Evolutionary conservation across 2,113 vertebrate species (phyloP), one percentile per base, ranked within the genome.

Genomic region (Daboia siamensis): DNA sequence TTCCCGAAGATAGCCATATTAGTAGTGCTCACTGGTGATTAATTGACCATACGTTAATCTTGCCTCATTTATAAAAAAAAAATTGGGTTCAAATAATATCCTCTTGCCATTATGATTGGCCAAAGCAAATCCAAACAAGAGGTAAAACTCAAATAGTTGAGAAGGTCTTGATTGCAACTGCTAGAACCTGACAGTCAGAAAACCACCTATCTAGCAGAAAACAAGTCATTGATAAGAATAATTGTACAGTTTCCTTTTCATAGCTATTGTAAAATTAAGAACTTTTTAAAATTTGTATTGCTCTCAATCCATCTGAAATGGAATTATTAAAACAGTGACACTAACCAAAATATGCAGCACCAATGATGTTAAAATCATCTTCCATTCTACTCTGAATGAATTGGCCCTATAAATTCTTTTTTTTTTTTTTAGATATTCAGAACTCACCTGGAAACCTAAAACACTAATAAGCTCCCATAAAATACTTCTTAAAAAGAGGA

Each of bases 381-480:
- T 94, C 5, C 8, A n/a, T 88, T 96, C 90, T 91, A 91, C 92
- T 84, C 13, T 64, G 86, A 95, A 80, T 90, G 1, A 90, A 94
- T 88, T 88, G 64, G 7, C 69, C 91, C 92, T 86, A 94, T 91
- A 93, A 54, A n/a, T 39, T 89, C n/a, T 91, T 26, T 3, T 0
- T 94, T 95, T 94, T 95, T 88, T 95, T 91, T 39, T 1, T 57
- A 93, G 91, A 69, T 84, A 91, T 13, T 93, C 69, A 57, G 56
- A 94, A 54, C 87, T n/a, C 17, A 89, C 52, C 44, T 0, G 0
- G 94, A 89, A 94, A 89, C 7, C 91, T 95, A 39, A 55, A 90
- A 90, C 24, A 91, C 10, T 59, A 69, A 12, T 59, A 84, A 87
- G 44, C 0, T 20, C 94, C 64, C 64, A 93, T 74, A 44, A 87